Evolutionary conservation across 2,888 invertebrate genomes (phyloP).

Genomic region (Coenonympha arcania): DNA sequence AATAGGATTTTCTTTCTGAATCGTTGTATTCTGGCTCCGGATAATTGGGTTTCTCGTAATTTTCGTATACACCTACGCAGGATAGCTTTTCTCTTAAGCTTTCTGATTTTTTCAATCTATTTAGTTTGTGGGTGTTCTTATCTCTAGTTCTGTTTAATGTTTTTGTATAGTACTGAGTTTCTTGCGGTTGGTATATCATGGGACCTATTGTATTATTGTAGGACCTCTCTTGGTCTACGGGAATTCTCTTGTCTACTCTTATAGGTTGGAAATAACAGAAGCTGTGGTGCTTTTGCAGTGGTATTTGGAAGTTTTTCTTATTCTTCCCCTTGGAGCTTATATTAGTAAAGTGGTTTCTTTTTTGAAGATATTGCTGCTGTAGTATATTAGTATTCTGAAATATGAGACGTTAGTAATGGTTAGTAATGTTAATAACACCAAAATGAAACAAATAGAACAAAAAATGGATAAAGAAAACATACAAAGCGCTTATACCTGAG

Average conservation of each 20-base stretch:
- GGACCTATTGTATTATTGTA: constrained; percentile 68
- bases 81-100: constrained; percentile 68
- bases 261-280: constrained; percentile 80
- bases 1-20: constrained; percentile 61
- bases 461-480: constrained; percentile 37
- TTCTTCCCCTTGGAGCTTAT: constrained; percentile 66
- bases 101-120: constrained; percentile 68
- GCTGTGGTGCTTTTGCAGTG: constrained; percentile 78
- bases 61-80: constrained; percentile 67
- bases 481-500: constrained; percentile 63
- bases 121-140: constrained; percentile 62
- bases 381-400: constrained; percentile 76
- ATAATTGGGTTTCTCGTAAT: constrained; percentile 66
- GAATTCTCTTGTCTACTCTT: constrained; percentile 73
- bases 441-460: constrained; percentile 27
- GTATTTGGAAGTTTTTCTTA: constrained; percentile 78
- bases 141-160: constrained; percentile 67
- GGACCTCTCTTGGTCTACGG: constrained; percentile 61
- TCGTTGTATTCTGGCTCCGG: constrained; percentile 65
- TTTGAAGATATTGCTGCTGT: constrained; percentile 74
- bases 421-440: constrained; percentile 48
- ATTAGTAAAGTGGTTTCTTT: constrained; percentile 72
- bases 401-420: constrained; percentile 55
- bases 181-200: constrained; percentile 61
- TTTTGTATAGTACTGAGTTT: constrained; percentile 64